Base-by-base conservation (phyloP, 2,113 vertebrate species). In the Bubo blakistoni region DNA sequence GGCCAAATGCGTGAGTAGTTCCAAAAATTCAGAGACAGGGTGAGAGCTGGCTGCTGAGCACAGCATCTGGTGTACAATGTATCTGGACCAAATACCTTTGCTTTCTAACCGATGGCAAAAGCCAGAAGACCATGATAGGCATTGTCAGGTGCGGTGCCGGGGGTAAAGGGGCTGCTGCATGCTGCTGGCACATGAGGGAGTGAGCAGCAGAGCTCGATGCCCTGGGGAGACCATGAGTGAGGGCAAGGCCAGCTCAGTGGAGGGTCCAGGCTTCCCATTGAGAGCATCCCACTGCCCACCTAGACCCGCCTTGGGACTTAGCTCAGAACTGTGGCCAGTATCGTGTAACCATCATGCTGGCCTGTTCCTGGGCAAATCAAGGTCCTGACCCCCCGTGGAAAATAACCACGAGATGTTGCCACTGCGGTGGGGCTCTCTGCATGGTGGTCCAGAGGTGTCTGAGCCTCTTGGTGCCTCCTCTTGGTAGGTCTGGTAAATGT, bases 121-220 rank as follows among this genome's bases (percentile, higher is more conserved):
- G 47, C 52, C 29, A 61, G 54, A 73, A 47, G 30, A 81, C 7
- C 25, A 17, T 7, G 3, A 34, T 5, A 44, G 32, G 42, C 26
- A 29, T 13, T 19, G 5, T 29, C 21, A 55, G n/a, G 32, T 1
- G 3, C 6, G 1, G 46, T 10, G 18, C 1, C 1, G 67, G n/a
- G 26, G 26, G 47, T 46, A 46, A 83, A 79, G 30, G 10, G 6
- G 18, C 7, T 79, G 22, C 34, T 73, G 16, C 4, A 8, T 26
- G 36, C 44, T 54, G 58, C 40, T 47, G 59, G 71, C 13, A 36
- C 14, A 15, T 2, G 26, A 73, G 36, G 27, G 36, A 81, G 17
- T 0, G 2, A 74, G 18, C 38, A 67, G 46, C 46, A 52, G 44
- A 27, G 32, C 52, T 38, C 1, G 0, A 10, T 44, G 52, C 38